Evolutionary conservation across 2,888 invertebrate genomes (phyloP), one percentile per base, ranked within the genome.

Genomic region (Melieria omissa): DNA sequence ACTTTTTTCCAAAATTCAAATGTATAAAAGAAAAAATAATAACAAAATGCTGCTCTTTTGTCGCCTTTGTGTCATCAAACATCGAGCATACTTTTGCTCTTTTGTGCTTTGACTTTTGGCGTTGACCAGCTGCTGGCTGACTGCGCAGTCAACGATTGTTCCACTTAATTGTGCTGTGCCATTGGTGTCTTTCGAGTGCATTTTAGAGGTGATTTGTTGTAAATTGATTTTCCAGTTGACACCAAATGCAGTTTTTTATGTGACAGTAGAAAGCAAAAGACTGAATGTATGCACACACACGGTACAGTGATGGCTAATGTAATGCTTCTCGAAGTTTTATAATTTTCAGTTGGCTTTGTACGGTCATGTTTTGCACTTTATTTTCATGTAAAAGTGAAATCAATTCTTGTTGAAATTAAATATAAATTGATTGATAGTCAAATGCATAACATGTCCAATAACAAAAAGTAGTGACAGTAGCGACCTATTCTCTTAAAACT

Each of bases 191-290:
- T 74, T 75, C 69, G 69, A 72, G 64, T 73, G 73, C 57, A 70
- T 47, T 70, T 76, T 73, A 69, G 45, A 64, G 60, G 62, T 70
- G 74, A 72, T 70, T 73, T 72, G 71, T 52, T 76, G 65, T 70
- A 70, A 73, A 77, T 75, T 75, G 74, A 67, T 72, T 71, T 75
- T 70, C 61, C 54, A 71, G 69, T 73, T 72, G 61, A 47, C 16
- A 29, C n/a, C 10, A 49, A 10, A 47, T 49, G 47, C 12, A 41
- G 5, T n/a, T 9, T 12, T 64, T 62, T 16, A 5, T n/a, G 5
- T 6, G 5, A 58, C 41, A 41, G 12, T 12, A 5, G 42, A 41
- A 58, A 7, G 41, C 10, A 10, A 7, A 58, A 42, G 10, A 4
- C 7, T 5, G 16, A 29, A 57, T 12, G 16, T 46, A 46, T 42